Percentiles rank a stretch among this genome's conserved stretches.
phyloP scores from a whole-genome alignment of 2,888 invertebrate species.

The Harmothoe impar region DNA sequence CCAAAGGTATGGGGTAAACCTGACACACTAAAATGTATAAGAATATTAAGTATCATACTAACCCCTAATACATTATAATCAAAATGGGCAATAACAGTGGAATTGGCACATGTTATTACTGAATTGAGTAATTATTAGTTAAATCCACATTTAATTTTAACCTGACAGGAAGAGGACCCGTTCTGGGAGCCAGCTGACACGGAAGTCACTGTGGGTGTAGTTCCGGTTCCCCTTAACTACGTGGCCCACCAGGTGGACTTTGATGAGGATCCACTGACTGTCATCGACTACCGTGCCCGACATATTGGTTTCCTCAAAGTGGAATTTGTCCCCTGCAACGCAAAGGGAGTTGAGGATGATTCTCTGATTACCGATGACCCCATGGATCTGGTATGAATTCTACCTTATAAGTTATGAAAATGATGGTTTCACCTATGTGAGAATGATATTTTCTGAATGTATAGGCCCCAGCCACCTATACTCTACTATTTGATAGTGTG shows the following conservation, averaged over 20 bases:
- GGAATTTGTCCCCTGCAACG: slow-evolving; percentile 69
- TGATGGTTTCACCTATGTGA: neutral
- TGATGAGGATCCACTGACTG: slow-evolving; percentile 70
- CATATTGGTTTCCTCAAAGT: slow-evolving; percentile 68
- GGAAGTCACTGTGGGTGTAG: slow-evolving; percentile 71
- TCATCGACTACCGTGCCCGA: slow-evolving; percentile 71
- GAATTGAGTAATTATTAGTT: too few relatives aligned
- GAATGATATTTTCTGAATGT: too few relatives aligned
- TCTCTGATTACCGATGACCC: slow-evolving; percentile 71
- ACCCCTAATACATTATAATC: too few relatives aligned
- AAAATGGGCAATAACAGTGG: too few relatives aligned
- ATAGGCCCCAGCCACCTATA: neutral
- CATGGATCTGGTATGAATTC: slow-evolving; percentile 69
- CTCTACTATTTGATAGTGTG: neutral
- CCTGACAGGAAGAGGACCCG: slow-evolving; percentile 71
- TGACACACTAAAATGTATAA: slow-evolving; percentile 37
- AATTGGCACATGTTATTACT: too few relatives aligned
- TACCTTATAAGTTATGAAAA: neutral
- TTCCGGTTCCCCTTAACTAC: slow-evolving; percentile 70
- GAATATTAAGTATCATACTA: too few relatives aligned
- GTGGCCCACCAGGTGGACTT: slow-evolving; percentile 71
- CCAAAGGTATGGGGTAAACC: slow-evolving; percentile 59
- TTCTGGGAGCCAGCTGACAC: slow-evolving; percentile 73
- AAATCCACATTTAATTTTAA: too few relatives aligned
- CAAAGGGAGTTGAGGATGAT: slow-evolving; percentile 68